Base-by-base conservation (phyloP, 2,888 invertebrate species). In the Eugnorisma glareosa region DNA sequence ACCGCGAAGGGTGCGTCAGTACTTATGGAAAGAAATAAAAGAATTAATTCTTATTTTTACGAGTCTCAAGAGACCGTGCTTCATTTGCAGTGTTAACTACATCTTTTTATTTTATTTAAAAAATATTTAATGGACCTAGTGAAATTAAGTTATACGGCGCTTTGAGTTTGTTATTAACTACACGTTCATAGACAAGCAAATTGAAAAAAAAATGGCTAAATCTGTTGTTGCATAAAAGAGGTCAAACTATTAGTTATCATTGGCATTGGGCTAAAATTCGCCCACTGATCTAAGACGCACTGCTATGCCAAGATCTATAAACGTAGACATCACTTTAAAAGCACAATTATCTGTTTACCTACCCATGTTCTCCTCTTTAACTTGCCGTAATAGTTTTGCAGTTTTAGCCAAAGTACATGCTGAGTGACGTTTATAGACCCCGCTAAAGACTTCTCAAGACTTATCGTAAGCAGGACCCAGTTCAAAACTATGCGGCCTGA, bases 1-100 rank as follows among this genome's bases (percentile, higher is more conserved):
- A 91, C 91, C 92, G 86, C 82, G 82, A 77, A 84, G 89, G 86
- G 86, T 83, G 84, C 82, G 87, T 86, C 72, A 63, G 75, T 75
- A 75, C 82, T 80, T 81, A 79, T 63, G 70, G 67, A 31, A 66
- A 59, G 67, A 73, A 74, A 83, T 82, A 81, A 83, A 82, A 77
- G 64, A 86, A 81, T 85, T 67, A 66, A 70, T 67, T 83, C 79
- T 79, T 77, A 77, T 81, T 85, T 84, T 83, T 77, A 84, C 51
- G 77, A 54, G 40, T 64, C 66, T 64, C 67, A 40, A 45, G 69
- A 79, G 84, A 48, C 51, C 45, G 57, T 73, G 40, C 73, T 71
- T 84, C 86, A 83, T 86, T 84, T 76, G 61, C 73, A 76, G 73
- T 72, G 73, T 72, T 86, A 71, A 83, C 61, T 79, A 54, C 48